Percentiles rank a stretch among this genome's conserved stretches.
These are phyloP conservation scores for Drosophila nr. medialis DNA, from an alignment of 2,888 invertebrate genomes.

Conservation along the genomic window DNA sequence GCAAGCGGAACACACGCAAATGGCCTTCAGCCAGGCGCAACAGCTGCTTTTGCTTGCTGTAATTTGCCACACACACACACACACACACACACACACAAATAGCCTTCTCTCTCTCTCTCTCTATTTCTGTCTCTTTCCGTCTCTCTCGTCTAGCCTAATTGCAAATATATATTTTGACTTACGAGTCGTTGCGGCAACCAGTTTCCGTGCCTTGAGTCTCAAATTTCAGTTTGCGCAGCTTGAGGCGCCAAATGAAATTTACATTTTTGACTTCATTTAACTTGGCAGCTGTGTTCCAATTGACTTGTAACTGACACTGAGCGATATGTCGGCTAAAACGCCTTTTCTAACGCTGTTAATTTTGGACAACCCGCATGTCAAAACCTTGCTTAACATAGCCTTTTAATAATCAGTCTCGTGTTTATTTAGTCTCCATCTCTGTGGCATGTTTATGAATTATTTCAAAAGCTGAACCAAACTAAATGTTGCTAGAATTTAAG, in stretches of 20 bases:
- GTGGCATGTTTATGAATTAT: neutral
- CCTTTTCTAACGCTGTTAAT: slow-evolving; percentile 18
- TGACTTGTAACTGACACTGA: slow-evolving; percentile 62
- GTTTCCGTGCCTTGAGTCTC: slow-evolving; percentile 33
- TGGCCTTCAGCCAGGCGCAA: slow-evolving; percentile 54
- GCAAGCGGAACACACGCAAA: slow-evolving; percentile 32
- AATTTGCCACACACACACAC: slow-evolving; percentile 45
- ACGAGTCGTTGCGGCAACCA: slow-evolving; percentile 56
- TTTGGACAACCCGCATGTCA: slow-evolving; percentile 10
- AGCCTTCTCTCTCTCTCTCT: neutral
- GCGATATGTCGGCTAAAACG: slow-evolving; percentile 58
- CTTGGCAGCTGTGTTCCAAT: slow-evolving; percentile 67
- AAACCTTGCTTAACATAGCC: neutral
- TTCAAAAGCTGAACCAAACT: neutral
- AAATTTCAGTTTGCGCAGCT: slow-evolving; percentile 17
- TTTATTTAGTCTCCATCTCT: neutral
- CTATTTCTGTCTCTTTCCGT: neutral
- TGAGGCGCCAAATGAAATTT: slow-evolving; percentile 69
- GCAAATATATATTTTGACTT: slow-evolving; percentile 56
- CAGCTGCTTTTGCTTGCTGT: slow-evolving; percentile 58
- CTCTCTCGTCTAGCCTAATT: slow-evolving; percentile 52
- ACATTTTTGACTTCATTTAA: slow-evolving; percentile 78
- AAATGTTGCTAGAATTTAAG: neutral
- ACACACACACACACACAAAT: slow-evolving; percentile 6
- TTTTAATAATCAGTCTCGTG: neutral